Evolutionary conservation across 1,140 invertebrate species (phyloP).

Genomic region (Aplysia californica): DNA sequence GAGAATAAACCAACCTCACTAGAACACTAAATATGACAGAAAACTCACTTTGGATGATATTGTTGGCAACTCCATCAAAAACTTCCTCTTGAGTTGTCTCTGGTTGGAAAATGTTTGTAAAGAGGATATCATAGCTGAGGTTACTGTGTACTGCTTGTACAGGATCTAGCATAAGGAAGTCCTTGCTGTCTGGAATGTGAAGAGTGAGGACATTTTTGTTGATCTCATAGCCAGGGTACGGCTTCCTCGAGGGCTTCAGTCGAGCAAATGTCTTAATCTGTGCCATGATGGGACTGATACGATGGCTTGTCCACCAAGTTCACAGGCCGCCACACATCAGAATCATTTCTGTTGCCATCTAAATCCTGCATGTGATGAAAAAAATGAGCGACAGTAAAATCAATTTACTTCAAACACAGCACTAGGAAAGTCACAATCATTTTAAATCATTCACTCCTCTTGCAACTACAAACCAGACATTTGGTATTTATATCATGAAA

Average conservation of each 20-base stretch:
- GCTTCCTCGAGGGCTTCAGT: conserved; percentile 53
- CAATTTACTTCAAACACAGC: background rate
- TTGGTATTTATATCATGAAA: too few relatives aligned
- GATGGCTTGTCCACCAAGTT: background rate
- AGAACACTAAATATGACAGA: background rate
- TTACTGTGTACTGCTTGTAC: conserved; percentile 30
- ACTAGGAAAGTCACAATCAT: conserved; percentile 4
- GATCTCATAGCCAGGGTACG: conserved; percentile 54
- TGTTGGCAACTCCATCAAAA: conserved; percentile 55
- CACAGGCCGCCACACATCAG: too few relatives aligned
- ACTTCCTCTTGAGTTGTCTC: conserved; percentile 56
- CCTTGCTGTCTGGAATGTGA: conserved; percentile 50
- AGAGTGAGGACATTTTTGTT: conserved; percentile 45
- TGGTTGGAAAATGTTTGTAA: conserved; percentile 54
- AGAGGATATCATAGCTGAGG: conserved; percentile 60
- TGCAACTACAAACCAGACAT: background rate
- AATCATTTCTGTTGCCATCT: background rate
- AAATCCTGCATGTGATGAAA: background rate
- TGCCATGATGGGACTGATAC: conserved; percentile 45
- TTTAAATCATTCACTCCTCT: background rate
- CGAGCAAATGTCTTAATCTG: conserved; percentile 62
- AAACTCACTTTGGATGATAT: conserved; percentile 57
- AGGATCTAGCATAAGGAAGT: conserved; percentile 35
- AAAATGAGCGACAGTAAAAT: background rate
- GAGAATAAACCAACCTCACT: too few relatives aligned